Conservation (phyloP, 1,140 invertebrate genomes). For the Listronotus bonariensis region DNA sequence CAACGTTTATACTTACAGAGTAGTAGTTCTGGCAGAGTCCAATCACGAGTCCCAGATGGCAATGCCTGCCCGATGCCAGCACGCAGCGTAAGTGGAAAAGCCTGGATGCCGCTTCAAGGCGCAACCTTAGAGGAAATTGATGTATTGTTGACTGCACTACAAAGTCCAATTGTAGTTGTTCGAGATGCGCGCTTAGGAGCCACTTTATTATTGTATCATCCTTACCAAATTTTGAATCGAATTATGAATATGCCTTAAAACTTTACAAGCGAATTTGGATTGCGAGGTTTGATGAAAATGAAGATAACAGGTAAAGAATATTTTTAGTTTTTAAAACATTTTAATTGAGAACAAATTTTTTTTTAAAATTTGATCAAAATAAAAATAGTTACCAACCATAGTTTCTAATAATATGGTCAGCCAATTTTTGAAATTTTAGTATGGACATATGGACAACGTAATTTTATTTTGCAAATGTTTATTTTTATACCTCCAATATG, state of each 20-base stretch:
- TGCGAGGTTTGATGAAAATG: conserved; percentile 72
- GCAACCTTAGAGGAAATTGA: conserved; percentile 74
- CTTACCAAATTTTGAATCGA: conserved; percentile 67
- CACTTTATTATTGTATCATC: conserved; percentile 68
- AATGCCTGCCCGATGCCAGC: conserved; percentile 79
- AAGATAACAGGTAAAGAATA: conserved; percentile 65
- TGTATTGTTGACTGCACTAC: conserved; percentile 76
- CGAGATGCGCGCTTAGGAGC: conserved; percentile 80
- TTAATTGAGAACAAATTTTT: too few species aligned
- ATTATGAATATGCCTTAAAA: conserved; percentile 63
- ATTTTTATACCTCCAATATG: too few species aligned
- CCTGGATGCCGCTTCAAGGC: conserved; percentile 63
- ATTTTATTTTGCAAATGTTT: too few species aligned
- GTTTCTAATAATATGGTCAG: too few species aligned
- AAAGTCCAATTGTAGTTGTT: conserved; percentile 70
- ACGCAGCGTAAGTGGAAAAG: conserved; percentile 67
- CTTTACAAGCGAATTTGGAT: conserved; percentile 78
- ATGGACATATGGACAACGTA: too few species aligned
- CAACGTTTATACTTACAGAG: too few species aligned
- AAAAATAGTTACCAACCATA: too few species aligned
- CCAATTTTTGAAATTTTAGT: too few species aligned
- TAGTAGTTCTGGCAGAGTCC: conserved; percentile 68
- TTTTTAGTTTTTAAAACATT: too few species aligned
- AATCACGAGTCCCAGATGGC: conserved; percentile 76
- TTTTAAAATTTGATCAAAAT: not conserved